These are phyloP conservation scores for Neostethus bicornis DNA, from an alignment of 2,797 vertebrate species.

Conservation along the genomic window DNA sequence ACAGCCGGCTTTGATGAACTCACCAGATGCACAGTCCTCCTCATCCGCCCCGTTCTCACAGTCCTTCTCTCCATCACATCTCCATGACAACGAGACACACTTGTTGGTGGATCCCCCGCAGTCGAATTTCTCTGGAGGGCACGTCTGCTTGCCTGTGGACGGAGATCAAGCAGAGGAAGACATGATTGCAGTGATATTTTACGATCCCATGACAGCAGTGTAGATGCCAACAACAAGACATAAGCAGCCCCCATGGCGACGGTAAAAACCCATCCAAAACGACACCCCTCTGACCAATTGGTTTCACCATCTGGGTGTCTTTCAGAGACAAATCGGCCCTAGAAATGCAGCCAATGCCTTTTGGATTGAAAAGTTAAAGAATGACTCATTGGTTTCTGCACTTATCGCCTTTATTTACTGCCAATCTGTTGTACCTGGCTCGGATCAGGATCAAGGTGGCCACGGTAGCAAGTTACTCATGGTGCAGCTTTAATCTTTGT, in stretches of 20 bases:
- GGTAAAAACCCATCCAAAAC: constrained; percentile 44
- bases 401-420: constrained; percentile 31
- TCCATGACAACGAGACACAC: constrained; percentile 93
- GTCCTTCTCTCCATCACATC: constrained; percentile 94
- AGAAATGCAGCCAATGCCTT: constrained; percentile 52
- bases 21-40: constrained; percentile 89
- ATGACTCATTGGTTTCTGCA: constrained; percentile 10
- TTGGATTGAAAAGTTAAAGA: constrained; percentile 47
- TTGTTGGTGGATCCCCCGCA: constrained; percentile 92
- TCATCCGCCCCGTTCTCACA: constrained; percentile 94
- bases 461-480: constrained; percentile 58
- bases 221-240: constrained; percentile 16
- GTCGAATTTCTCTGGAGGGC: constrained; percentile 94
- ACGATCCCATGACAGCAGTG: constrained; percentile 32
- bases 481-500: constrained; percentile 43
- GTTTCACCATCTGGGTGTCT: constrained; percentile 48
- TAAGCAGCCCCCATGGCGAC: constrained; percentile 21
- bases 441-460: constrained; percentile 62
- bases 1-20: constrained; percentile 63
- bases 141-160: constrained; percentile 88
- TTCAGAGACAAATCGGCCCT: constrained; percentile 31
- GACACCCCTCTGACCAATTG: constrained; percentile 41
- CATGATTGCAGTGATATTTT: constrained; percentile 46
- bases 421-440: constrained; percentile 75
- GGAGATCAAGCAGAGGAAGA: constrained; percentile 45